Conservation (phyloP, 1,140 invertebrate genomes). For the Drosophila virilis region DNA sequence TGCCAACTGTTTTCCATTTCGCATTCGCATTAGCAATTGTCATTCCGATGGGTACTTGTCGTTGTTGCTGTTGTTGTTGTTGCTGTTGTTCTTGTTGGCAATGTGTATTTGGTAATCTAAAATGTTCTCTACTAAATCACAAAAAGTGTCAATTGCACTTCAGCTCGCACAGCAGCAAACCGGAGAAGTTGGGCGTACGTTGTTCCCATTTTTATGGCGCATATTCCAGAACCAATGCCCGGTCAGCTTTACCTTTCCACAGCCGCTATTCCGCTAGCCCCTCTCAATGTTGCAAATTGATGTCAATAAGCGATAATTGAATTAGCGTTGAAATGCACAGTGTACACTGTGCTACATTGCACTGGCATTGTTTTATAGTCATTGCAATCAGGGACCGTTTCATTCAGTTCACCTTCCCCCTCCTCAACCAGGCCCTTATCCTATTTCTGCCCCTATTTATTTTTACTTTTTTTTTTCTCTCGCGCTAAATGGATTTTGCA, state of each 20-base stretch:
- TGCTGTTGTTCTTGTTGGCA: slow-evolving; percentile 20
- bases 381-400: slow-evolving; percentile 41
- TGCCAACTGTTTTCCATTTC: slow-evolving; percentile 44
- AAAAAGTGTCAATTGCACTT: slow-evolving; percentile 69
- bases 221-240: slow-evolving; percentile 37
- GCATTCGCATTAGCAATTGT: slow-evolving; percentile 58
- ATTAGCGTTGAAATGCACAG: slow-evolving; percentile 60
- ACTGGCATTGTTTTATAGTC: slow-evolving; percentile 46
- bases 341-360: slow-evolving; percentile 67
- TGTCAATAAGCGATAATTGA: slow-evolving; percentile 70
- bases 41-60: slow-evolving; percentile 14
- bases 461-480: not conserved
- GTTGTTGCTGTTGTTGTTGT: not conserved
- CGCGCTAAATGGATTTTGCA: slow-evolving; percentile 32
- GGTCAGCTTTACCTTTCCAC: not conserved
- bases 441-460: not conserved
- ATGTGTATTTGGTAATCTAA: slow-evolving; percentile 60
- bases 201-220: slow-evolving; percentile 36
- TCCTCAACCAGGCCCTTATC: not conserved
- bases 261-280: not conserved
- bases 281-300: slow-evolving; percentile 45
- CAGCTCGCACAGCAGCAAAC: slow-evolving; percentile 13
- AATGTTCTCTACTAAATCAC: slow-evolving; percentile 64
- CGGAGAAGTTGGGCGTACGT: not conserved
- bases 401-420: not conserved